Evolutionary conservation across 2,113 vertebrate genomes (phyloP), one percentile per base, ranked within the genome.

Genomic region (Neopipo cinnamomea): DNA sequence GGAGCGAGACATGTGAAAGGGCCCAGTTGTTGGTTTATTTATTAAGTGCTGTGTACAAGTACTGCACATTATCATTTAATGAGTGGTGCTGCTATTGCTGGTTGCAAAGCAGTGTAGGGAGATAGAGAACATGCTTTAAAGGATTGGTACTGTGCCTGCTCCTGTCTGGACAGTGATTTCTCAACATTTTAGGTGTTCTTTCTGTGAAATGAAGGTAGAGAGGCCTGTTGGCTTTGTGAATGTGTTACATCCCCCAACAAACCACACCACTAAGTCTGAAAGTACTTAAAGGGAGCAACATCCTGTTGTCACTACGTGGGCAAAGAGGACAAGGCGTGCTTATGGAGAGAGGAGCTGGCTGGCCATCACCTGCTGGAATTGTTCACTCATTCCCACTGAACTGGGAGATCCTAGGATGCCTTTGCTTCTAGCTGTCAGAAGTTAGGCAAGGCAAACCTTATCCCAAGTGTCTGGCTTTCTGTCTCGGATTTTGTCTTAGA

Each of bases 1-100:
- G 44, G 78, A 18, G 35, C 62, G 42, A 90, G 72, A 50, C 53
- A 9, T 46, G 35, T 91, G 83, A 90, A 94, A 90, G 44, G 67
- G 50, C 71, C 55, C 50, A 20, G 85, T 67, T 85, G 81, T 80
- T 96, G 83, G 47, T 96, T 96, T 96, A 91, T 96, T 94, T 94
- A 95, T 87, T 52, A 83, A 37, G 68, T 88, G 56, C 68, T 63
- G 22, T 52, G 72, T 96, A 67, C 68, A 81, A 86, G 82, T 83
- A 84, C 65, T 63, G 63, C 47, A 31, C 47, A 35, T 91, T 59
- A 33, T 93, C 92, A 72, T 92, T 93, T 94, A 63, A 96, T 59
- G 85, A 89, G 61, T 10, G 28, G 28, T 12, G 10, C 59, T 59
- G 75, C 92, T 90, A 3, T 42, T 93, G 71, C 66, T 85, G 24